Evolutionary conservation across 1,140 invertebrate species (phyloP).

Genomic region (Amphibalanus amphitrite): DNA sequence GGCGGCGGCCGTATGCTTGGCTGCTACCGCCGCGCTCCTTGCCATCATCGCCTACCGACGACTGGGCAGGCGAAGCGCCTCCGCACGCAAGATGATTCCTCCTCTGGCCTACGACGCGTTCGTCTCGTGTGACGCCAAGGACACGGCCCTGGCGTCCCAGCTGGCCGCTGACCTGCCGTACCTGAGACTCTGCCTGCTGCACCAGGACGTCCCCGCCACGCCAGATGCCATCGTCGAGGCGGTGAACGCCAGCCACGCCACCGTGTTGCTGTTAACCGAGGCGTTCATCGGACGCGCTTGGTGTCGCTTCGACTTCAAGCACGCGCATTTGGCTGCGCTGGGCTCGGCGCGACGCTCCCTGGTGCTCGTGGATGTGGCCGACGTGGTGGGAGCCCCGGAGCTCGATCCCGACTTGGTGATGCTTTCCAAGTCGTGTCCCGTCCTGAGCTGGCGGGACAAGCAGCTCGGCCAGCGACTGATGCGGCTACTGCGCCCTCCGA

Average conservation of each 20-base stretch:
- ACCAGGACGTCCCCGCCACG: slow-evolving; percentile 12
- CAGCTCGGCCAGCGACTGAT: not conserved
- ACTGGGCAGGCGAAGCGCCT: slow-evolving; percentile 22
- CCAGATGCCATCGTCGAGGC: slow-evolving; percentile 11
- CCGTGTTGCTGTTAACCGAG: slow-evolving; percentile 10
- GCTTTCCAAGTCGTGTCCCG: not conserved
- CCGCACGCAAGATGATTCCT: slow-evolving; percentile 9
- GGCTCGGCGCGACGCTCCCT: not conserved
- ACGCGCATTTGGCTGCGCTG: slow-evolving; percentile 12
- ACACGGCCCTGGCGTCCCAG: slow-evolving; percentile 13
- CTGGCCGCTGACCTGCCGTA: not conserved
- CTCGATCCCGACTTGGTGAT: not conserved
- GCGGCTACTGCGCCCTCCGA: not conserved
- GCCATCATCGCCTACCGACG: slow-evolving; percentile 36
- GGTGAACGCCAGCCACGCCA: not conserved
- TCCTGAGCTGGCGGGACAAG: not conserved
- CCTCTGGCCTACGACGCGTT: slow-evolving; percentile 14
- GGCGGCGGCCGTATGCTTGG: slow-evolving; percentile 2
- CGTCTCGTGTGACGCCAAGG: slow-evolving; percentile 11
- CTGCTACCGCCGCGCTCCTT: not conserved
- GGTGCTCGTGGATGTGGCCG: not conserved
- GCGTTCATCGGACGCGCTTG: slow-evolving; percentile 13
- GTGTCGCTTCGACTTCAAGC: slow-evolving; percentile 15
- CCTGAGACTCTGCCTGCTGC: slow-evolving; percentile 8
- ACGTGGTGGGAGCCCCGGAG: not conserved